Base-by-base conservation (phyloP, 2,797 vertebrate genomes). In the Sphenopsis melanotis region DNA sequence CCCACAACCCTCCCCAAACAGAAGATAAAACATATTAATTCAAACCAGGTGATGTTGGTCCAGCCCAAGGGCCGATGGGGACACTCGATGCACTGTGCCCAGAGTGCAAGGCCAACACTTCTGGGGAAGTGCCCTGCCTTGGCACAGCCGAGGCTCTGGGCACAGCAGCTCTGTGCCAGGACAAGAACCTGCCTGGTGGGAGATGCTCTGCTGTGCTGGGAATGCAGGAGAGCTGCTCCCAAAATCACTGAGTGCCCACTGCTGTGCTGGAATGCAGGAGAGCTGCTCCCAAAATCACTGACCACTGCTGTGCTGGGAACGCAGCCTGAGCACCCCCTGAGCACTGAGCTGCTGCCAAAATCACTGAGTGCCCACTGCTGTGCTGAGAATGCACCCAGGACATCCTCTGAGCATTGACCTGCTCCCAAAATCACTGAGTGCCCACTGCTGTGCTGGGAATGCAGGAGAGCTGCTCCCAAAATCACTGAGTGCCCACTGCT, bases 1-100 rank as follows among this genome's bases (percentile, higher is more conserved):
- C 49, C 39, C 24, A 18, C 2, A 6, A 2, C 21, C 23, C 50
- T 50, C 26, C 29, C 5, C 5, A n/a, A 9, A 59, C 6, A 27
- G 29, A 30, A 81, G 5, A 10, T 26, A 72, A 24, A 24, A 59
- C 29, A 4, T 4, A 27, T n/a, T 42, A 2, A 41, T 12, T 61
- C 37, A 8, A 44, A 83, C 4, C 3, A 5, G 6, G 4, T 15
- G 34, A 15, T 4, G 4, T 4, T 13, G 61, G 41, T 34, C 21
- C 39, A 55, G 39, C 23, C 46, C 24, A 16, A 22, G 26, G 37
- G 52, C 42, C 0, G 0, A n/a, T 14, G 30, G 10, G 22, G 47
- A 75, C 26, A 9, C 41, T 42, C 32, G 5, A 10, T 1, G 23
- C 1, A 5, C 42, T 4, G n/a, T 6, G 50, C 44, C 39, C 34